Evolutionary conservation across 92 coral and sea anemone genomes (phyloP).

Genomic region (Zoanthus sociatus): DNA sequence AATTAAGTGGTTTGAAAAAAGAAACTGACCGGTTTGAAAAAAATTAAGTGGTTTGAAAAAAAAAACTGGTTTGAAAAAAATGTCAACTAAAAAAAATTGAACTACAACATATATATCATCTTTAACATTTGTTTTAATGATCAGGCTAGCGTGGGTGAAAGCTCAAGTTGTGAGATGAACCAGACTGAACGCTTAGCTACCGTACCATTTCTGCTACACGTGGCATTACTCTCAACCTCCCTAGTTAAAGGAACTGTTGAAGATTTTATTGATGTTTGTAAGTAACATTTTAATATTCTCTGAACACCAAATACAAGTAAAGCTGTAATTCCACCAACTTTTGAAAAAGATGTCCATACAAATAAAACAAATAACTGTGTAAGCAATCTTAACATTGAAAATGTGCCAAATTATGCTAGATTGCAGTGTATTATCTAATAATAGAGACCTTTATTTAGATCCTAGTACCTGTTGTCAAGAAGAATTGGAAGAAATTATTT

Average conservation of each 20-base stretch:
- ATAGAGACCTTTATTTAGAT: too few species aligned
- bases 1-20: too few species aligned
- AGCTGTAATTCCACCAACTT: background rate
- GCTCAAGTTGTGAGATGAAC: slow-evolving; percentile 45
- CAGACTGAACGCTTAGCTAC: slow-evolving; percentile 73
- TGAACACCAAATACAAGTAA: background rate
- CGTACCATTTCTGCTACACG: slow-evolving; percentile 90
- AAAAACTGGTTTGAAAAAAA: too few species aligned
- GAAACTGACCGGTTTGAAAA: too few species aligned
- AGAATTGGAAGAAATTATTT: too few species aligned
- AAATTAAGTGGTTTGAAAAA: too few species aligned
- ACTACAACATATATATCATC: too few species aligned
- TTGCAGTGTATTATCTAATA: too few species aligned
- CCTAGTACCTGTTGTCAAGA: too few species aligned
- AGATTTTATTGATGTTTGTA: slow-evolving; percentile 85
- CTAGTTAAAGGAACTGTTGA: slow-evolving; percentile 80
- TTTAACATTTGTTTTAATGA: background rate
- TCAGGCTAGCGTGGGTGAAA: slow-evolving; percentile 71
- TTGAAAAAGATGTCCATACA: background rate
- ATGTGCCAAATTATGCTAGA: too few species aligned
- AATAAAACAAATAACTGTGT: background rate
- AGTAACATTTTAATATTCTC: slow-evolving; percentile 48
- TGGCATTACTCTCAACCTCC: slow-evolving; percentile 84
- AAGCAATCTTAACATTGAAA: background rate
- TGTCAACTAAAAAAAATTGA: too few species aligned